Percentiles rank a stretch among this genome's conserved stretches.
These are phyloP conservation scores for Anniella stebbinsi DNA, from an alignment of 2,797 vertebrate genomes.

Conservation along the genomic window DNA sequence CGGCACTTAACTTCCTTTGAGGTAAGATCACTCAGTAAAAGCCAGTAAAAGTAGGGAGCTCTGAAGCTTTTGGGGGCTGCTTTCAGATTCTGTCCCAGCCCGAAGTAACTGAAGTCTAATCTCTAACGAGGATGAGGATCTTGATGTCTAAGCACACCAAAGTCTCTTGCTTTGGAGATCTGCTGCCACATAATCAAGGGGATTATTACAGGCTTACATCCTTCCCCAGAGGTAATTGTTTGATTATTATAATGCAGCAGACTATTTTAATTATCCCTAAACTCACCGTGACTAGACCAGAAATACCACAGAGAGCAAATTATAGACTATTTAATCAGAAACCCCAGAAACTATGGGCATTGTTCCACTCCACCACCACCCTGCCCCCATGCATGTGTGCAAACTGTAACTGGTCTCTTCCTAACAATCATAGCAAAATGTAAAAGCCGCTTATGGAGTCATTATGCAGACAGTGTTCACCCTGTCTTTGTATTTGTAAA, in stretches of 20 bases:
- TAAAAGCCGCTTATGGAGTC: slow-evolving; percentile 36
- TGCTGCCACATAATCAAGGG: slow-evolving; percentile 55
- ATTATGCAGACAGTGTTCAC: slow-evolving; percentile 38
- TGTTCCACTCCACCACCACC: neutral
- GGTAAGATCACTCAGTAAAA: neutral
- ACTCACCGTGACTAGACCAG: slow-evolving; percentile 40
- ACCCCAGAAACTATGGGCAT: slow-evolving; percentile 14
- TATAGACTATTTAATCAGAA: slow-evolving; percentile 38
- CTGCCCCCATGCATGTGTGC: neutral
- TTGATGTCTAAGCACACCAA: slow-evolving; percentile 41
- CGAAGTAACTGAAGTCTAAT: slow-evolving; percentile 44
- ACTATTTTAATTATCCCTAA: slow-evolving; percentile 56
- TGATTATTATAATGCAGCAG: slow-evolving; percentile 50
- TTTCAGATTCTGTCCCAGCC: slow-evolving; percentile 30
- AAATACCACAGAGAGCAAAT: slow-evolving; percentile 41
- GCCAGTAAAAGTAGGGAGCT: too few relatives aligned
- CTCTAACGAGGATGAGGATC: slow-evolving; percentile 40
- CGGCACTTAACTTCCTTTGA: neutral
- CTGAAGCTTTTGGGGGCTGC: slow-evolving; percentile 7
- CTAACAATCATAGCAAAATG: slow-evolving; percentile 28
- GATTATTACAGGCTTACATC: slow-evolving; percentile 56
- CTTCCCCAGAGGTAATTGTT: slow-evolving; percentile 58
- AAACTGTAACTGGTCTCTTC: slow-evolving; percentile 33
- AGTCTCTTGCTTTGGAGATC: slow-evolving; percentile 49
- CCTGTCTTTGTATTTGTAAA: neutral